Conservation (phyloP, 2,888 invertebrate genomes). For the Iselma pallidipennis region DNA sequence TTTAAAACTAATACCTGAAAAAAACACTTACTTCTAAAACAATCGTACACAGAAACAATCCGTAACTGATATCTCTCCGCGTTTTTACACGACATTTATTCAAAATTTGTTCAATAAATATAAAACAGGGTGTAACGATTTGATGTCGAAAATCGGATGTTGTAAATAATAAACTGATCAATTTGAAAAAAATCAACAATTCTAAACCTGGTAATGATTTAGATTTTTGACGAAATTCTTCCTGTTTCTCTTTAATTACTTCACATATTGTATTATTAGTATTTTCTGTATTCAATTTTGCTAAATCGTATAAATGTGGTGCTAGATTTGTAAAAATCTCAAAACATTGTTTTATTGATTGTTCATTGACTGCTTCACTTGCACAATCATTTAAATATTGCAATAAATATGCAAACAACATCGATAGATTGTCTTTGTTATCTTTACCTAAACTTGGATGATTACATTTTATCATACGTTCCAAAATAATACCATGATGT, state of each 20-base stretch:
- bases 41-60: conserved; percentile 74
- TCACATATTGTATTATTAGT: conserved; percentile 70
- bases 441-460: conserved; percentile 78
- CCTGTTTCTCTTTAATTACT: conserved; percentile 73
- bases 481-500: conserved; percentile 73
- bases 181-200: conserved; percentile 78
- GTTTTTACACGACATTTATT: conserved; percentile 65
- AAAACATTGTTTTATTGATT: conserved; percentile 61
- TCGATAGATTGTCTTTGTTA: conserved; percentile 76
- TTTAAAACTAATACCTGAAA: conserved; percentile 8
- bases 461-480: conserved; percentile 85
- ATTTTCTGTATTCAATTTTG: conserved; percentile 70
- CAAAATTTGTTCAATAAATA: conserved; percentile 83
- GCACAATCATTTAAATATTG: conserved; percentile 77
- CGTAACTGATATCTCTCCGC: conserved; percentile 72
- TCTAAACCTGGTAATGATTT: conserved; percentile 69
- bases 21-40: conserved; percentile 67
- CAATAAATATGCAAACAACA: conserved; percentile 75
- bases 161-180: conserved; percentile 80
- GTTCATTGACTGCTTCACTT: conserved; percentile 46
- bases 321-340: conserved; percentile 62
- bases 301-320: conserved; percentile 66
- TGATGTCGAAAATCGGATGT: conserved; percentile 90
- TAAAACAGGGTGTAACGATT: conserved; percentile 80
- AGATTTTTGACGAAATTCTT: conserved; percentile 62